Conservation (phyloP, 2,797 vertebrate genomes). For the Liasis olivaceus region DNA sequence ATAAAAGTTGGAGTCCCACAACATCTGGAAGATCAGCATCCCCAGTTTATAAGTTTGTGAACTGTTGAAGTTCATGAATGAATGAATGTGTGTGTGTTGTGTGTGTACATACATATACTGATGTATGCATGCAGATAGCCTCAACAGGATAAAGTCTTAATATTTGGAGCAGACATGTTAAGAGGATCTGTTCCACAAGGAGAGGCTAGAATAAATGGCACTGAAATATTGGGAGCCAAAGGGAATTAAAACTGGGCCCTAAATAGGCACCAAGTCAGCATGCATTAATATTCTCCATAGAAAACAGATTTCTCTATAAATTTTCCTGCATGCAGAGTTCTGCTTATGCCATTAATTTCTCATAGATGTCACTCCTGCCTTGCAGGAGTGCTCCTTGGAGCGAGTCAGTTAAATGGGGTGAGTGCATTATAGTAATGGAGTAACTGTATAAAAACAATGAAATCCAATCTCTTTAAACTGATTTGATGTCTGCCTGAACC, state of each 20-base stretch:
- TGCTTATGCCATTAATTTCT: slow-evolving; percentile 65
- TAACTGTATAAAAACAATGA: slow-evolving; percentile 87
- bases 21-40: not conserved
- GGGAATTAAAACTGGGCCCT: slow-evolving; percentile 26
- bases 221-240: not conserved
- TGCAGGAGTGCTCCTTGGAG: slow-evolving; percentile 62
- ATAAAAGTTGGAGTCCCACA: not conserved
- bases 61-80: not conserved
- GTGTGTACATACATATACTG: not conserved
- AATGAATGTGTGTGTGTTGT: not conserved
- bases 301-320: slow-evolving; percentile 51
- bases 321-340: slow-evolving; percentile 32
- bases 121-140: slow-evolving; percentile 19
- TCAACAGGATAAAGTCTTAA: slow-evolving; percentile 21
- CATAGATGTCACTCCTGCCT: slow-evolving; percentile 76
- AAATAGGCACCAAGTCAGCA: not conserved
- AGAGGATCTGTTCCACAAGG: slow-evolving; percentile 14
- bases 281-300: slow-evolving; percentile 41
- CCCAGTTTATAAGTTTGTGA: slow-evolving; percentile 30
- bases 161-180: slow-evolving; percentile 19
- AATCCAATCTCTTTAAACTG: slow-evolving; percentile 88
- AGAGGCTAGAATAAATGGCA: fast-evolving
- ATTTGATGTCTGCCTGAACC: slow-evolving; percentile 87
- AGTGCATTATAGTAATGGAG: slow-evolving; percentile 89
- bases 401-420: slow-evolving; percentile 80